Evolutionary conservation across 2,888 invertebrate species (phyloP).

Genomic region (Pristionchus arcanus): DNA sequence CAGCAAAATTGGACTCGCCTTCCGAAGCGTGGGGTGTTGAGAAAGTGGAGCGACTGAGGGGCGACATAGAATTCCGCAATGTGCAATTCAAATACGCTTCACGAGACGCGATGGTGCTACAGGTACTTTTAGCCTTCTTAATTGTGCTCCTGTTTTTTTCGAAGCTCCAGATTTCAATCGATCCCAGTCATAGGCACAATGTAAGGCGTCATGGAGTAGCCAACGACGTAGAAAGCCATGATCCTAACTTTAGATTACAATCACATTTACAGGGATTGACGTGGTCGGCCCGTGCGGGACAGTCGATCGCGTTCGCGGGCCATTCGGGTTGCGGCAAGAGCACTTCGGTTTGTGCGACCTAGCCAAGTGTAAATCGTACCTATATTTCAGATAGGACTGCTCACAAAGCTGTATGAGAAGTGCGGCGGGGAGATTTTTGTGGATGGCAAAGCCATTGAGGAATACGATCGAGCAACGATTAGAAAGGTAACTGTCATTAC

Average conservation of each 20-base stretch:
- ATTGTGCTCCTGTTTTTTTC: too few species aligned
- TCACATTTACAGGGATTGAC: neutral
- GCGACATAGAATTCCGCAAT: slow-evolving; percentile 30
- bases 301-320: slow-evolving; percentile 39
- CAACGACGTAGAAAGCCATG: too few species aligned
- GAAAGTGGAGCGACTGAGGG: neutral
- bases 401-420: slow-evolving; percentile 20
- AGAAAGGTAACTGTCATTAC: slow-evolving; percentile 17
- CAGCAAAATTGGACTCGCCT: neutral
- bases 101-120: slow-evolving; percentile 6
- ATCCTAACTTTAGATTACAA: too few species aligned
- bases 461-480: neutral
- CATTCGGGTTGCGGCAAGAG: slow-evolving; percentile 52
- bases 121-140: too few species aligned
- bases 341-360: slow-evolving; percentile 52
- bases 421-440: neutral
- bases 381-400: slow-evolving; percentile 21
- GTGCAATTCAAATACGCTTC: slow-evolving; percentile 45
- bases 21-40: too few species aligned
- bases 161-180: too few species aligned
- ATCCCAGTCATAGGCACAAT: too few species aligned
- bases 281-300: neutral
- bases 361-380: too few species aligned
- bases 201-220: too few species aligned
- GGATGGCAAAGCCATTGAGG: neutral